Evolutionary conservation across 2,113 vertebrate species (phyloP), one percentile per base, ranked within the genome.

Genomic region (Saimiri boliviensis): DNA sequence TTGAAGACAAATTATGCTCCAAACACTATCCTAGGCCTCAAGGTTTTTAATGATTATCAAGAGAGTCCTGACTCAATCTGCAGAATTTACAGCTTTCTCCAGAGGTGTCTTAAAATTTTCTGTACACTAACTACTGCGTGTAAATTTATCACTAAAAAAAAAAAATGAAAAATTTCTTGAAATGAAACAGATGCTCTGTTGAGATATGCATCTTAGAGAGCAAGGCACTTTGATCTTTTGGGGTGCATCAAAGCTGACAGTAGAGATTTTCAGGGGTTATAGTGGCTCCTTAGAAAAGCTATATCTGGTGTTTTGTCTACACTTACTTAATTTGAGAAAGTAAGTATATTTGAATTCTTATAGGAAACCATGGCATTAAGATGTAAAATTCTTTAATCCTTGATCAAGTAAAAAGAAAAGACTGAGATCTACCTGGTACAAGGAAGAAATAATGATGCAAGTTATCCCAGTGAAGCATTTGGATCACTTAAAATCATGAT

Each of bases 251-350:
- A 68, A 91, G 79, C 60, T 74, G 68, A 9, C 74, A 54, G 13
- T 77, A 60, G 74, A 88, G 40, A 92, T 82, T 88, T 73, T 56
- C 2, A n/a, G 47, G 20, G 19, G 11, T 91, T 86, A 45, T 37
- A 40, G 35, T 91, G 47, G 94, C 32, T 93, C 52, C 42, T 71
- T 56, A 84, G 89, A 70, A 86, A 93, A 88, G 7, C 40, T 82
- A 73, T 35, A 76, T n/a, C 60, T 79, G 91, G 17, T 92, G 37
- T 81, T 85, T 96, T 86, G 30, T 37, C 47, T 86, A 54, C 37
- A 25, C 54, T 93, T 63, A 85, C 77, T 91, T 93, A 92, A 95
- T 90, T 89, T n/a, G 20, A 68, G 54, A 84, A 60, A 84, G 14
- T 81, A 20, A 74, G 92, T 80, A 71, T 32, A 92, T 86, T 49